Evolutionary conservation across 64 coral and sea anemone genomes (phyloP).

Genomic region (Platygyra sinensis): DNA sequence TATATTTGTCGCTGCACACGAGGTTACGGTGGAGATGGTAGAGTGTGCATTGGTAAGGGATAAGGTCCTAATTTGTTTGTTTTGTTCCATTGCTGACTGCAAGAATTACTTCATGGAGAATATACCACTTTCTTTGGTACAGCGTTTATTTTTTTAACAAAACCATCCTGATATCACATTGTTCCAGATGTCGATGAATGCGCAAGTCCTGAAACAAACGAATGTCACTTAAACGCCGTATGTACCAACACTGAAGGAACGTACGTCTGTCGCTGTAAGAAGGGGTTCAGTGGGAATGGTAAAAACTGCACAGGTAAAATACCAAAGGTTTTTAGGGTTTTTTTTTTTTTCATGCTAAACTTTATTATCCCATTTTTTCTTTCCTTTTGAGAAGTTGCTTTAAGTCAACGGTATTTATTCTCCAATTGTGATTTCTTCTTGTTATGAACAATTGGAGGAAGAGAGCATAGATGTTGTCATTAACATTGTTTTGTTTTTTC

Average conservation of each 20-base stretch:
- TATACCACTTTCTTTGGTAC: too few relatives aligned
- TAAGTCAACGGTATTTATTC: too few relatives aligned
- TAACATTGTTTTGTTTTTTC: too few relatives aligned
- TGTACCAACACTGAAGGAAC: slow-evolving; percentile 75
- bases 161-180: neutral
- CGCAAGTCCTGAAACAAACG: neutral
- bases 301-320: slow-evolving; percentile 49
- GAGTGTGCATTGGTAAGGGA: slow-evolving; percentile 30
- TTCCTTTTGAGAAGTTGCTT: too few relatives aligned
- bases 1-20: slow-evolving; percentile 52
- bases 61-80: too few relatives aligned
- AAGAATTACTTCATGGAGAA: too few relatives aligned
- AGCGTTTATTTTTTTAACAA: too few relatives aligned
- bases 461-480: too few relatives aligned
- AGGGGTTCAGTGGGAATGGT: slow-evolving; percentile 68
- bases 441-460: too few relatives aligned
- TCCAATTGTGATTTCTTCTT: too few relatives aligned
- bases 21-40: slow-evolving; percentile 54
- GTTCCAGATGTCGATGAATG: slow-evolving; percentile 52
- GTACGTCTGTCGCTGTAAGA: slow-evolving; percentile 66
- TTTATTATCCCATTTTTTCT: too few relatives aligned
- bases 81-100: too few relatives aligned
- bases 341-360: neutral
- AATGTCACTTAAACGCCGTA: slow-evolving; percentile 49
- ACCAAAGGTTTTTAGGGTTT: neutral